phyloP scores from a whole-genome alignment of 1,140 invertebrate species.

The Temnothorax nylanderi region DNA sequence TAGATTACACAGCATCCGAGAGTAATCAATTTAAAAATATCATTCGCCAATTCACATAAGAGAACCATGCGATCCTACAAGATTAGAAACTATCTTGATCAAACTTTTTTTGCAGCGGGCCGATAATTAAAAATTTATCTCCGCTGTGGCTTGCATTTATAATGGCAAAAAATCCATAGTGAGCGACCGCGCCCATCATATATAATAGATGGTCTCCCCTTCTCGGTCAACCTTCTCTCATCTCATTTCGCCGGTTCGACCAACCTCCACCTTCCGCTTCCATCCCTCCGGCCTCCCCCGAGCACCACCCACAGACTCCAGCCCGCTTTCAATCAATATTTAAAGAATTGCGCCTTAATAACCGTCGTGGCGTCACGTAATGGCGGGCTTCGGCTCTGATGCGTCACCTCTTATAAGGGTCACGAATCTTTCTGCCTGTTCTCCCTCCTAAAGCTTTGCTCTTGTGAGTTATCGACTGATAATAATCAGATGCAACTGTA shows the following conservation, averaged over 20 bases:
- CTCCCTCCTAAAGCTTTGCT: neutral
- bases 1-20: neutral
- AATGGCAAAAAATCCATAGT: constrained; percentile 83
- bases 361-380: constrained; percentile 77
- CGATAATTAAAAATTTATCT: constrained; percentile 78
- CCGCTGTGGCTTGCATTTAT: constrained; percentile 77
- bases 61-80: neutral
- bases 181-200: constrained; percentile 83
- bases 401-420: constrained; percentile 42
- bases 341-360: constrained; percentile 85
- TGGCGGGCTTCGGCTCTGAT: constrained; percentile 61
- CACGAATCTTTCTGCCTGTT: neutral
- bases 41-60: neutral
- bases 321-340: constrained; percentile 84
- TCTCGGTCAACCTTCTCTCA: constrained; percentile 79
- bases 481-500: neutral
- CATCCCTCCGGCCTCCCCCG: constrained; percentile 57
- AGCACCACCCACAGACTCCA: constrained; percentile 73
- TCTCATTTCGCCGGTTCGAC: constrained; percentile 78
- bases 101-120: constrained; percentile 11
- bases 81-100: neutral
- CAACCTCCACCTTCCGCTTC: constrained; percentile 75
- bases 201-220: constrained; percentile 83
- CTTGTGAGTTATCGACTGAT: neutral
- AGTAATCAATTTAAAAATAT: constrained; percentile 3